phyloP scores from a whole-genome alignment of 2,113 vertebrate genomes.

The Phycodurus eques region DNA sequence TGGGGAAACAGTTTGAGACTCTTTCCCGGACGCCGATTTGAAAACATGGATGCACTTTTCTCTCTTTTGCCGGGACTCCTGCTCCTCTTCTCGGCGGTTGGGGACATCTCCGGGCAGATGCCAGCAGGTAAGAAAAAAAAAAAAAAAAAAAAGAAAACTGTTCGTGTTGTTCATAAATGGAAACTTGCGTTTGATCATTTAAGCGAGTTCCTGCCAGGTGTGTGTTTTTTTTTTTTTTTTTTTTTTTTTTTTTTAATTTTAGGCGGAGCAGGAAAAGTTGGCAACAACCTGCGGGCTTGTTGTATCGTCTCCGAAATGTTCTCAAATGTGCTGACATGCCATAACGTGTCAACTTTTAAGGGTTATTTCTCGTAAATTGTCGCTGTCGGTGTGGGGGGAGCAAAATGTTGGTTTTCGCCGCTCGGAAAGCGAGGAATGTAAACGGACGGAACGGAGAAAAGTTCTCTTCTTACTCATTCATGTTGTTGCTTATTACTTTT shows the following conservation, averaged over 20 bases:
- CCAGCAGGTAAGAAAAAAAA: conserved; percentile 55
- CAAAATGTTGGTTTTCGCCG: neutral
- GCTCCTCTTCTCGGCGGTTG: conserved; percentile 30
- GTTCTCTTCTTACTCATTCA: no score
- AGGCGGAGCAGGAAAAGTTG: conserved; percentile 41
- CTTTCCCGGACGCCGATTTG: conserved; percentile 19
- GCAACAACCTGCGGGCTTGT: neutral
- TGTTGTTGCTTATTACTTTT: no score
- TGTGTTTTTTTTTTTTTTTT: conserved; percentile 7
- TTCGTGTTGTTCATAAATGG: neutral
- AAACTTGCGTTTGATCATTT: neutral
- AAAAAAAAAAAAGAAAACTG: neutral
- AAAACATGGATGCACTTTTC: conserved; percentile 68
- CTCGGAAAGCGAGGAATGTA: neutral
- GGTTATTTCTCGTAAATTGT: neutral
- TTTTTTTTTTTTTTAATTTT: neutral
- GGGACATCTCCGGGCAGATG: conserved; percentile 39
- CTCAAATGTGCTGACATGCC: neutral
- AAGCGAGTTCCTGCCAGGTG: conserved; percentile 45
- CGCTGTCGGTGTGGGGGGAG: no score
- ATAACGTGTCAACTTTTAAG: neutral
- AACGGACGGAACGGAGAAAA: no score
- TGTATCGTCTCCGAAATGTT: neutral
- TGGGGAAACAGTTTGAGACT: conserved; percentile 37
- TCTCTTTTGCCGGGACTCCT: conserved; percentile 49